Evolutionary conservation across 2,888 invertebrate genomes (phyloP).

Genomic region (Oxystoma pomonae): DNA sequence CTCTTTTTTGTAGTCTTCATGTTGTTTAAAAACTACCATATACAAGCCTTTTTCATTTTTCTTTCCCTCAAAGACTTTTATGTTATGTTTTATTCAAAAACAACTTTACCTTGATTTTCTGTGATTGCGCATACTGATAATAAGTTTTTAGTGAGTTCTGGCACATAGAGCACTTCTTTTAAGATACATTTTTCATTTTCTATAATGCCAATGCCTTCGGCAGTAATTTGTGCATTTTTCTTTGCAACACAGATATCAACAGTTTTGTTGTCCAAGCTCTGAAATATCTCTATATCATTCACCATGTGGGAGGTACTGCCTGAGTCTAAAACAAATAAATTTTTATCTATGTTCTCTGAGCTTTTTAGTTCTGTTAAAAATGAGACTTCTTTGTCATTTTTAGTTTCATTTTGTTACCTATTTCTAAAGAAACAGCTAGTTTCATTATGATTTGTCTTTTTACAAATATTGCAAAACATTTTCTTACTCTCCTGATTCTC

Average conservation of each 20-base stretch:
- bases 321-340: constrained; percentile 7
- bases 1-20: not conserved
- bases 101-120: constrained; percentile 29
- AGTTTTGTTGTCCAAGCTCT: not conserved
- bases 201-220: constrained; percentile 13
- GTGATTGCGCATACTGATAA: constrained; percentile 34
- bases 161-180: constrained; percentile 29
- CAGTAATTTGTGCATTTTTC: constrained; percentile 13
- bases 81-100: constrained; percentile 18
- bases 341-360: not conserved
- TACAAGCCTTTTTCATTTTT: constrained; percentile 14
- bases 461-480: constrained; percentile 9
- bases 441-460: constrained; percentile 11
- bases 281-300: constrained; percentile 6
- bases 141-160: constrained; percentile 32
- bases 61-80: constrained; percentile 13
- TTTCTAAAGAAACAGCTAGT: constrained; percentile 10
- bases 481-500: not conserved
- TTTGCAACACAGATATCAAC: constrained; percentile 15
- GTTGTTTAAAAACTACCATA: not conserved
- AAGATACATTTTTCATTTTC: constrained; percentile 15
- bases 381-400: not conserved
- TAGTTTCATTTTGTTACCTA: not conserved
- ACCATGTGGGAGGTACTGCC: constrained; percentile 16
- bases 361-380: not conserved